A percentile compares a stretch with the other conserved stretches of the same genome.
Conservation (phyloP, 2,888 invertebrate genomes). For the Linnaemya vulpina region DNA sequence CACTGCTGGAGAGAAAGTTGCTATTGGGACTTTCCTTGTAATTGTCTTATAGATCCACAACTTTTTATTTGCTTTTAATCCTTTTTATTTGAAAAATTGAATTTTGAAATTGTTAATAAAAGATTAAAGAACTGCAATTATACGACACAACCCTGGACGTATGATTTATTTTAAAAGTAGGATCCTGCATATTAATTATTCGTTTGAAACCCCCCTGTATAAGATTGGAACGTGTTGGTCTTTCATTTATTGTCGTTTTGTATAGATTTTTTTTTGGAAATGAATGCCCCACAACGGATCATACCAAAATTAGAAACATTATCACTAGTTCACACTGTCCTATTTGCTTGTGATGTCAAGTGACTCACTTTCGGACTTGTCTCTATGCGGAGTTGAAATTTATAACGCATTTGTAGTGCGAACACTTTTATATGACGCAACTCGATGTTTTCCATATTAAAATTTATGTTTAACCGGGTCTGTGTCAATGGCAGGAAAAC, state of each 20-base stretch:
- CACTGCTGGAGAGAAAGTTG: no score
- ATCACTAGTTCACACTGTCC: no score
- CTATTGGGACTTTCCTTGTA: no score
- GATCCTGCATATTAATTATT: neutral
- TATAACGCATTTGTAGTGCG: slow-evolving; percentile 39
- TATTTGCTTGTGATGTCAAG: no score
- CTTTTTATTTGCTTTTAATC: no score
- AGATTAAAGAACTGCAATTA: neutral
- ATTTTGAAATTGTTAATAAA: no score
- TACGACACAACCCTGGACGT: neutral
- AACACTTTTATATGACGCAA: slow-evolving; percentile 62
- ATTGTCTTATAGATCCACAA: no score
- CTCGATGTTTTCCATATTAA: slow-evolving; percentile 58
- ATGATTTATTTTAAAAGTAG: neutral
- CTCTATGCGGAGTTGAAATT: neutral
- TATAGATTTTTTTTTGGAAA: neutral
- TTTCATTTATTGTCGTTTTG: no score
- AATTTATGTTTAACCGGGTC: slow-evolving; percentile 28
- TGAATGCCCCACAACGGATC: no score
- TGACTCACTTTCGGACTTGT: neutral
- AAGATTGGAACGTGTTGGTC: no score
- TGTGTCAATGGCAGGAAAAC: neutral
- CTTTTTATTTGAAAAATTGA: no score
- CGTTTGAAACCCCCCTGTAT: neutral
- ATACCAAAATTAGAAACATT: no score